phyloP scores from a whole-genome alignment of 2,888 invertebrate species.

The Marronus borbonicus region DNA sequence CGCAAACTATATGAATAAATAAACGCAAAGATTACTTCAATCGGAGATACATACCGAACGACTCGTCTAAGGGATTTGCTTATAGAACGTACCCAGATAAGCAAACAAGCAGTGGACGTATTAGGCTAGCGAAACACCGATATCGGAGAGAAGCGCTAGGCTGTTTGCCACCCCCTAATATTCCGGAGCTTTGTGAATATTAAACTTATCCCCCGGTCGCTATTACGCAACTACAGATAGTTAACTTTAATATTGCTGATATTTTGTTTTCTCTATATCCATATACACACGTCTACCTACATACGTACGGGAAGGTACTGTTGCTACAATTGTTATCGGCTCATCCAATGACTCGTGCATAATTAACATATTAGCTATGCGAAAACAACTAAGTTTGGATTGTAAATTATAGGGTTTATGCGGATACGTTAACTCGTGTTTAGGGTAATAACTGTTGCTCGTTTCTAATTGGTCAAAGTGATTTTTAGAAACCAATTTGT shows the following conservation, averaged over 20 bases:
- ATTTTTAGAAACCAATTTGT: too few relatives aligned
- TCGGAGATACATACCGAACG: slow-evolving; percentile 19
- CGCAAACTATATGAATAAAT: slow-evolving; percentile 36
- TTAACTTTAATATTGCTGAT: slow-evolving; percentile 44
- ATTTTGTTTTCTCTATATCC: slow-evolving; percentile 32
- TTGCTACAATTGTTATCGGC: slow-evolving; percentile 23
- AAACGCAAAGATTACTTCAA: slow-evolving; percentile 42
- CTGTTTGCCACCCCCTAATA: slow-evolving; percentile 59
- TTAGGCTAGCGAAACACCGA: slow-evolving; percentile 47
- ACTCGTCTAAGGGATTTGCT: slow-evolving; percentile 45
- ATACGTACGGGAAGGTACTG: neutral
- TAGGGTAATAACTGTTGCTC: neutral
- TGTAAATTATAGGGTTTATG: slow-evolving; percentile 8
- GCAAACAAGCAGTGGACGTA: slow-evolving; percentile 42
- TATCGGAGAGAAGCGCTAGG: slow-evolving; percentile 56
- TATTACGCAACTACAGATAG: slow-evolving; percentile 53
- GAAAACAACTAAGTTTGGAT: slow-evolving; percentile 16
- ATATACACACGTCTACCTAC: neutral
- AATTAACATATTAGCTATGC: slow-evolving; percentile 20
- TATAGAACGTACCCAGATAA: slow-evolving; percentile 44
- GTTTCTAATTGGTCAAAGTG: too few relatives aligned
- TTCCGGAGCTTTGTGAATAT: slow-evolving; percentile 62
- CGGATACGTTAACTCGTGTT: neutral
- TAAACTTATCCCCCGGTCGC: slow-evolving; percentile 57
- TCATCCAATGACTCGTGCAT: slow-evolving; percentile 21